Evolutionary conservation across 1,140 invertebrate genomes (phyloP), one percentile per base, ranked within the genome.

Genomic region (Drosophila repleta): DNA sequence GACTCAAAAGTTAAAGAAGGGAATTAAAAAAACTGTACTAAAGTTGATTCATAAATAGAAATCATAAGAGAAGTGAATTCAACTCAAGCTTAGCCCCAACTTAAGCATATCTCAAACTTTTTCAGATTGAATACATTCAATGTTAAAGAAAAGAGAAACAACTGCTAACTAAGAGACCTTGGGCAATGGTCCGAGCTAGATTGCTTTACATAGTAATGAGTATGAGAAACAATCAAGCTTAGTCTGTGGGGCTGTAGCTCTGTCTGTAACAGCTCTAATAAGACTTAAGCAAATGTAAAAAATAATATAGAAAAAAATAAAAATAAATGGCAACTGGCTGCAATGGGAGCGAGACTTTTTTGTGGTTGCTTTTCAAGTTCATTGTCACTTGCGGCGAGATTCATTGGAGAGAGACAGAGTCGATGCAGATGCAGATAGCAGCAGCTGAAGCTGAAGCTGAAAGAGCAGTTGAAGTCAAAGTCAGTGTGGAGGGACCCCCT

Each of bases 281-380:
- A 20, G 18, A 20, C 11, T 21, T 4, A 17, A 15, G 39, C 15
- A 43, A 46, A 21, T 26, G 24, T n/a, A 20, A 39, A 29, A 29
- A 29, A 53, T 15, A 37, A 53, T 37, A 17, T 18, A 53, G 10
- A 53, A 15, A 39, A 37, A n/a, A n/a, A n/a, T n/a, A n/a, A n/a
- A n/a, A n/a, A 35, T 0, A 15, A 18, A 46, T 20, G 18, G 1
- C 17, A 35, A 6, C 20, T 26, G 29, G 35, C 29, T 53, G 49
- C 39, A 43, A 58, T 48, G 41, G 18, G 35, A 32, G 32, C 45
- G 20, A 51, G 45, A 51, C 21, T 41, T 60, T 35, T 41, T 60
- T 35, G 51, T 49, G 11, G 29, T 43, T n/a, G 1, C 49, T 63
- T 85, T 87, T 87, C 82, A 87, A 87, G 82, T 87, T 87, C 82